Evolutionary conservation across 2,113 vertebrate genomes (phyloP).

Genomic region (Urocitellus parryii): DNA sequence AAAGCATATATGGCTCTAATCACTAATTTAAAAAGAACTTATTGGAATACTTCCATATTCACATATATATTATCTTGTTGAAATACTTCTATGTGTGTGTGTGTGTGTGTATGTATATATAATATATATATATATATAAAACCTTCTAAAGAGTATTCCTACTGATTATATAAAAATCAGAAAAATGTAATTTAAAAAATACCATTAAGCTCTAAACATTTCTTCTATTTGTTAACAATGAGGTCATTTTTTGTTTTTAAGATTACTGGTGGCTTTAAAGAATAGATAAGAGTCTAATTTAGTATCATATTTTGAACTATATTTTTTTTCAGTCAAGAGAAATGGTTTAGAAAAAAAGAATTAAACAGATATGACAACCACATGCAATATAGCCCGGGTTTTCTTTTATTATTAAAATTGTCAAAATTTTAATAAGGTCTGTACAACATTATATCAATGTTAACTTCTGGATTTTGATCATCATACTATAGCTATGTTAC

Average conservation of each 20-base stretch:
- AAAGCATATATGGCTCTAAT: not conserved
- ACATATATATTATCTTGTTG: not conserved
- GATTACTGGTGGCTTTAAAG: not conserved
- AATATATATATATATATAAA: not conserved
- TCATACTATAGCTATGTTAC: not conserved
- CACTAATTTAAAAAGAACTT: not conserved
- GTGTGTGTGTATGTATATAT: no score
- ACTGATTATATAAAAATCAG: constrained; percentile 23
- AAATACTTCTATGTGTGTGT: not conserved
- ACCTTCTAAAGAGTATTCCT: not conserved
- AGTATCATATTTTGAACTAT: constrained; percentile 5
- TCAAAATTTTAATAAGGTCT: not conserved
- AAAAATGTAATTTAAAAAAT: constrained; percentile 38
- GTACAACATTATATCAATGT: not conserved
- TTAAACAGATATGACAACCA: not conserved
- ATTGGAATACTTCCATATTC: no score
- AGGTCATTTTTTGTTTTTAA: not conserved
- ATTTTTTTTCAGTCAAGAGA: not conserved
- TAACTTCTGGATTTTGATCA: not conserved
- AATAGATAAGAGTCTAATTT: not conserved
- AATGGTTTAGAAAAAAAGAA: not conserved
- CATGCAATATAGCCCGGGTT: not conserved
- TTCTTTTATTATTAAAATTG: constrained; percentile 26
- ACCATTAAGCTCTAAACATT: constrained; percentile 32
- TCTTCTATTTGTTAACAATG: not conserved